A percentile compares a stretch with the other conserved stretches of the same genome.
Conservation (phyloP, 2,797 vertebrate genomes). For the Xenentodon cancila region DNA sequence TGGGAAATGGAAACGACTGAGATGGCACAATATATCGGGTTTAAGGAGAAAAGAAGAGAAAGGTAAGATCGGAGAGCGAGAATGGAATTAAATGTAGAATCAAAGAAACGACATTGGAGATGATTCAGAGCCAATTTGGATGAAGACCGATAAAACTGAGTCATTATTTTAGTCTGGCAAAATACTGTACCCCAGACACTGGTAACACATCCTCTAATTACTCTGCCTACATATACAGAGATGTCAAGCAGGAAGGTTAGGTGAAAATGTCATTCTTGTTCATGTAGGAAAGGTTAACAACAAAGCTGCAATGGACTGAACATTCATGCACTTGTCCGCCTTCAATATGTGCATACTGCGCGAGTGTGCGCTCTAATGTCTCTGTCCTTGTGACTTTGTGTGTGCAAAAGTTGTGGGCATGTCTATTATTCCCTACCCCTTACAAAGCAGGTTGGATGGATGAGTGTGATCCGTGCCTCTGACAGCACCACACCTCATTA, state of each 20-base stretch:
- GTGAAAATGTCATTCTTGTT: slow-evolving; percentile 21
- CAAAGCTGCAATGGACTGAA: neutral
- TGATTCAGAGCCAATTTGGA: neutral
- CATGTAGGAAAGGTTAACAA: slow-evolving; percentile 41
- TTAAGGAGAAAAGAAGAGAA: slow-evolving; percentile 11
- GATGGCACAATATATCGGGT: slow-evolving; percentile 21
- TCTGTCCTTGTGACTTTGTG: slow-evolving; percentile 49
- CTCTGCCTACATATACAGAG: neutral
- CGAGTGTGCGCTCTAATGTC: slow-evolving; percentile 7
- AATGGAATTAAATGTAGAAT: neutral
- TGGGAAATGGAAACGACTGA: slow-evolving; percentile 29
- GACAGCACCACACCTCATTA: slow-evolving; percentile 78
- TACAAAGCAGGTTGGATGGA: slow-evolving; percentile 74
- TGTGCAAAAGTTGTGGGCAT: slow-evolving; percentile 25
- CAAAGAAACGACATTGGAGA: neutral
- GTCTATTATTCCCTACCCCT: slow-evolving; percentile 37
- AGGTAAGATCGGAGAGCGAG: neutral
- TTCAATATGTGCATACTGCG: neutral
- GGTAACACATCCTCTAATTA: slow-evolving; percentile 2
- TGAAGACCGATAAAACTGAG: slow-evolving; percentile 3
- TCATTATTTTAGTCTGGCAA: neutral
- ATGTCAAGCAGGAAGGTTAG: slow-evolving; percentile 3
- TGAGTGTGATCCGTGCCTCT: slow-evolving; percentile 64
- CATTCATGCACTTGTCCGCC: neutral
- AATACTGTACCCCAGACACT: neutral